Percentiles rank a stretch among this genome's conserved stretches.
phyloP scores from a whole-genome alignment of 1,140 invertebrate genomes.

The Panonychus citri region DNA sequence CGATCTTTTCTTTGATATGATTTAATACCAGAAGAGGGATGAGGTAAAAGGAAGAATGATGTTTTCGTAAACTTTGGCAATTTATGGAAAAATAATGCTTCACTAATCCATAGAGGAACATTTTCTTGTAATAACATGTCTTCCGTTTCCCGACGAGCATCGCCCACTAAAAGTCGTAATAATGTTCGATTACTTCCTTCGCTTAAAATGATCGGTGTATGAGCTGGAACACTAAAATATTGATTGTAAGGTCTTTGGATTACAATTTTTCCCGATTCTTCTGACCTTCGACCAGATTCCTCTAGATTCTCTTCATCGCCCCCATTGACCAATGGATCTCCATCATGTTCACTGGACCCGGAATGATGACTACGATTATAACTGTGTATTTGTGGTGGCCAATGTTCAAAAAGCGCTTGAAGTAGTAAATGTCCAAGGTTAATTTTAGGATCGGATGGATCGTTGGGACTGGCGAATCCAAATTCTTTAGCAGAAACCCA shows the following conservation, averaged over 20 bases:
- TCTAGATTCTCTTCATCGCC: slow-evolving; percentile 4
- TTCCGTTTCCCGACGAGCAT: slow-evolving; percentile 87
- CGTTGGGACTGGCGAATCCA: slow-evolving; percentile 31
- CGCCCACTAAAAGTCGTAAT: slow-evolving; percentile 65
- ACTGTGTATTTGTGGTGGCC: slow-evolving; percentile 41
- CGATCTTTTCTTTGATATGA: slow-evolving; percentile 72
- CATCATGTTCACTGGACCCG: slow-evolving; percentile 34
- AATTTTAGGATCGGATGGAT: slow-evolving; percentile 29
- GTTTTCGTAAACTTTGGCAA: slow-evolving; percentile 91
- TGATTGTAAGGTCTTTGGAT: slow-evolving; percentile 37
- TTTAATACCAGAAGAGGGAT: slow-evolving; percentile 68
- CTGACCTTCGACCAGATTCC: slow-evolving; percentile 20
- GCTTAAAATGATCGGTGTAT: slow-evolving; percentile 92
- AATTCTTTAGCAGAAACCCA: slow-evolving; percentile 94
- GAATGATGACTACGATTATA: neutral
- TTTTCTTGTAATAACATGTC: slow-evolving; percentile 72
- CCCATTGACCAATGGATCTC: slow-evolving; percentile 10
- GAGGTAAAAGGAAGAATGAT: slow-evolving; percentile 83
- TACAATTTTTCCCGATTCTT: slow-evolving; percentile 12
- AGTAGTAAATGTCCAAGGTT: slow-evolving; percentile 86
- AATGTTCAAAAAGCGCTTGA: slow-evolving; percentile 82
- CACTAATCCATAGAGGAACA: slow-evolving; percentile 84
- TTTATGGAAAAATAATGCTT: slow-evolving; percentile 69
- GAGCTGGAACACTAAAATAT: slow-evolving; percentile 74
- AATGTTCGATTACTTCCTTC: slow-evolving; percentile 82